Percentiles rank a stretch among this genome's conserved stretches.
Conservation (phyloP, 2,113 vertebrate genomes). For the Eubucco bourcierii region DNA sequence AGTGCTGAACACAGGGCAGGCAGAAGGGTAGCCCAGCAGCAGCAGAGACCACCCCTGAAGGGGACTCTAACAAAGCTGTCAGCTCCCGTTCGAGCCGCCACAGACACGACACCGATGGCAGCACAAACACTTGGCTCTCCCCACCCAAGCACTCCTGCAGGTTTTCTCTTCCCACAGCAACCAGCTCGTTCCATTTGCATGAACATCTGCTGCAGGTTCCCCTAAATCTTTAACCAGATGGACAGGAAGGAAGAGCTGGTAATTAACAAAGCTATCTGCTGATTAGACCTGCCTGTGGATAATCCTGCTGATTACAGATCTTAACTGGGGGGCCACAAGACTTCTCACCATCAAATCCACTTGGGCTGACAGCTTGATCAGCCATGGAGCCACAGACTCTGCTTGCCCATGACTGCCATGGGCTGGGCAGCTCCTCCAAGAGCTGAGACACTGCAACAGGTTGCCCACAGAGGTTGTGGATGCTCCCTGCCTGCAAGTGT, state of each 20-base stretch:
- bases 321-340: constrained; percentile 57
- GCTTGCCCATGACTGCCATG: not conserved
- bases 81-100: not conserved
- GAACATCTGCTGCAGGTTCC: constrained; percentile 82
- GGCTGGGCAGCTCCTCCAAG: rapidly evolving
- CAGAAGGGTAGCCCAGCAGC: not conserved
- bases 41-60: not conserved
- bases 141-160: constrained; percentile 54
- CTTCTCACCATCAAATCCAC: constrained; percentile 29
- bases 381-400: not conserved
- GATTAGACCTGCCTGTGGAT: constrained; percentile 78
- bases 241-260: constrained; percentile 71
- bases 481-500: too few species aligned
- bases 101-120: not conserved
- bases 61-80: constrained; percentile 21
- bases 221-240: constrained; percentile 78
- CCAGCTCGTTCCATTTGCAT: constrained; percentile 76
- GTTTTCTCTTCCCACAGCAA: constrained; percentile 70
- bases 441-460: not conserved
- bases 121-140: constrained; percentile 28
- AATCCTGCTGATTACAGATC: constrained; percentile 76
- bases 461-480: too few species aligned
- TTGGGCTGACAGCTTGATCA: not conserved
- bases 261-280: constrained; percentile 83
- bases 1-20: too few species aligned